Percentiles rank a stretch among this genome's conserved stretches.
Evolutionary conservation across 2,797 vertebrate species (phyloP).

Genomic region (Sebastes taczanowskii): DNA sequence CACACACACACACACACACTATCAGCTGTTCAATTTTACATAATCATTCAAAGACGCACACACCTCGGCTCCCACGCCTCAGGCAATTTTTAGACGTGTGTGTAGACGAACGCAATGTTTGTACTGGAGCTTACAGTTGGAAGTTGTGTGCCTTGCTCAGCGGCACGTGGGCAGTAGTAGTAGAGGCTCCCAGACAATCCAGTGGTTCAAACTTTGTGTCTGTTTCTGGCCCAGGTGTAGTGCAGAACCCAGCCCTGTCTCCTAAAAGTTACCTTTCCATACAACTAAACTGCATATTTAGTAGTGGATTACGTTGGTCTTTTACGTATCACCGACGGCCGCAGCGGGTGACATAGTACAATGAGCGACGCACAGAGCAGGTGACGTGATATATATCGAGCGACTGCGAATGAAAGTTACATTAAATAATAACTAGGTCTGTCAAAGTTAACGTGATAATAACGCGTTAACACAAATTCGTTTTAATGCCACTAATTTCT

Average conservation of each 20-base stretch:
- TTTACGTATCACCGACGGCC: no score
- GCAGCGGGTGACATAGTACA: no score
- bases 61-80: background rate
- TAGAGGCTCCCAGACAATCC: background rate
- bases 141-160: constrained; percentile 12
- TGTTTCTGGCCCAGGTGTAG: background rate
- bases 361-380: no score
- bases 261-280: no score
- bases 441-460: no score
- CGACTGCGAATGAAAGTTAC: no score
- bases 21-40: constrained; percentile 14
- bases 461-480: no score
- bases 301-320: no score
- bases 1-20: constrained; percentile 5
- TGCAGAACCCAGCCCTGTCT: background rate
- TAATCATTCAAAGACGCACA: constrained; percentile 1
- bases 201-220: background rate
- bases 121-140: background rate
- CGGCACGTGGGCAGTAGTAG: background rate
- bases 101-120: background rate
- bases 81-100: background rate
- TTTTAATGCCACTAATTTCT: no score
- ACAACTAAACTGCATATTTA: no score
- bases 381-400: no score
- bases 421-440: no score